Base-by-base conservation (phyloP, 2,888 invertebrate genomes). In the Spodoptera littoralis region DNA sequence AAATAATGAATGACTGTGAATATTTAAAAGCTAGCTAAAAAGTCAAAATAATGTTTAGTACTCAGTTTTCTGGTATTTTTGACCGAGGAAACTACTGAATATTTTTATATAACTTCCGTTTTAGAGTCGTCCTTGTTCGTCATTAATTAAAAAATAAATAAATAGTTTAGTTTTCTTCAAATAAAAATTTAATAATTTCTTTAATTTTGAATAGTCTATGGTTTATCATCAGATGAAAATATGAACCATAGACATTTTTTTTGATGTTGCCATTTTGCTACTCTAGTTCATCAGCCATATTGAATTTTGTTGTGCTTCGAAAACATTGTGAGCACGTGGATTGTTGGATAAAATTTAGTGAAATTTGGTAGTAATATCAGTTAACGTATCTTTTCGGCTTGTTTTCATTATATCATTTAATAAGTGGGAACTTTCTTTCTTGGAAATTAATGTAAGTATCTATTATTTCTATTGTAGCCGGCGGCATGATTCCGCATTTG, bases 321-420 rank as follows among this genome's bases (percentile, higher is more conserved):
- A 96, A 96, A 96, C 96, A 96, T 95, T 95, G 95, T 95, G 95
- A 96, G 96, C 96, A 96, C 96, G 96, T 96, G 96, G 96, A 96
- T 91, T 88, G 86, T 92, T 91, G 83, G 90, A 89, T 87, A 85
- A 85, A 84, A 86, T 86, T 90, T 87, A 79, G 88, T 88, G 87
- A 92, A 94, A 93, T 92, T 94, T 86, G 83, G 88, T 86, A 92
- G 93, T 94, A 90, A 81, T 84, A 86, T 80, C 88, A 84, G 82
- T 83, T 88, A 84, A 70, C 81, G 79, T 79, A 82, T 72, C 72
- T 84, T 86, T 88, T 90, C 71, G 75, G 81, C 75, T 79, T 78
- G 79, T 84, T 86, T 85, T 82, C 65, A 79, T 82, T 84, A 84
- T 74, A 74, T 83, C 72, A 76, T 73, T 70, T 63, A 65, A 78